Evolutionary conservation across 2,797 vertebrate species (phyloP).

Genomic region (Dicrostonyx torquatus): DNA sequence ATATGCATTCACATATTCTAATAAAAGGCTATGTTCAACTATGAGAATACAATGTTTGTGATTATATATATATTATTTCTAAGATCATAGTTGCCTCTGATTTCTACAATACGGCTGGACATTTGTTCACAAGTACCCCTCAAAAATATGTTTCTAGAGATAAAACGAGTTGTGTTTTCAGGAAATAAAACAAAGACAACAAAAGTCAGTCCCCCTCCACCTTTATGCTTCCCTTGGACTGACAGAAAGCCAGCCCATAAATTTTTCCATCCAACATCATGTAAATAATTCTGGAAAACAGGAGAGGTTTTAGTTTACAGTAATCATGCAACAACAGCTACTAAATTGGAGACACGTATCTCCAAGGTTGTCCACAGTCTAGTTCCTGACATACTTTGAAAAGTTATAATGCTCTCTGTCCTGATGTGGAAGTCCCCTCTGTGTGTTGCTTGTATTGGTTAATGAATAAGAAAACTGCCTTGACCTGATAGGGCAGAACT

Average conservation of each 20-base stretch:
- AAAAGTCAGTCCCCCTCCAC: not conserved
- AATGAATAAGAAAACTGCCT: too few relatives aligned
- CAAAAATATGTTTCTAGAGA: not conserved
- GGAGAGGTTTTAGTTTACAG: not conserved
- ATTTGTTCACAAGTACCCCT: not conserved
- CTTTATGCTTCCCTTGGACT: not conserved
- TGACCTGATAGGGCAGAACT: too few relatives aligned
- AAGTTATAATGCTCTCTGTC: not conserved
- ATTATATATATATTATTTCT: not conserved
- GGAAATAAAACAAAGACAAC: not conserved
- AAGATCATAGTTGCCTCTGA: not conserved
- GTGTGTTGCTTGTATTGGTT: too few relatives aligned
- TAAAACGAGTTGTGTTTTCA: constrained; percentile 26
- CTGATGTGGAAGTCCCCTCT: not conserved
- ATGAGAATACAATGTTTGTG: not conserved
- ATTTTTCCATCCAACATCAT: not conserved
- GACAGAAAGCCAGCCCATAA: not conserved
- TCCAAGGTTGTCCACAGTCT: not conserved
- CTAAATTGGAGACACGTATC: not conserved
- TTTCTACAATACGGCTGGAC: not conserved
- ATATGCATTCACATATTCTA: not conserved
- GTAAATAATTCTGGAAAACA: not conserved
- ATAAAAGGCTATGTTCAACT: not conserved
- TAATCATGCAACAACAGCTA: not conserved
- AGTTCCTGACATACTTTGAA: not conserved